Conservation (phyloP, 2,113 vertebrate genomes). For the Egretta garzetta region DNA sequence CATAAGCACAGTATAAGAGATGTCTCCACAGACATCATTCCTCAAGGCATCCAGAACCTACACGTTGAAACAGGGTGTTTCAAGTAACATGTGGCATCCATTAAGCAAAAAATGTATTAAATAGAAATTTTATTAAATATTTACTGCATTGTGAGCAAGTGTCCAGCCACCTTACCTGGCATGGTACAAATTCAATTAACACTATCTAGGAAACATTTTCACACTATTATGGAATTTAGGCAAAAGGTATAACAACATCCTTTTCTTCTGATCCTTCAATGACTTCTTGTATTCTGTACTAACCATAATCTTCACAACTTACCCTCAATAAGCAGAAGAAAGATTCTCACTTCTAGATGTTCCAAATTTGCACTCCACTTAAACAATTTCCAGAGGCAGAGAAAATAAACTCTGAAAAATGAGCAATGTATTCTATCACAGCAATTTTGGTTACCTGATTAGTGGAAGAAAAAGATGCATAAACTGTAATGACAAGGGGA, state of each 20-base stretch:
- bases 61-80: not conserved
- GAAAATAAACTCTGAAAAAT: not conserved
- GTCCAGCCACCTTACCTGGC: not conserved
- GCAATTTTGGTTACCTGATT: not conserved
- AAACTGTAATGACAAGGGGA: not conserved
- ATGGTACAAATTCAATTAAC: not conserved
- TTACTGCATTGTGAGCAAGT: not conserved
- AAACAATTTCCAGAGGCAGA: not conserved
- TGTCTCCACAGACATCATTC: not conserved
- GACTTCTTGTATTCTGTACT: not conserved
- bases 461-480: not conserved
- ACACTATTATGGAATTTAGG: not conserved
- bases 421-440: not conserved
- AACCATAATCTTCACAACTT: not conserved
- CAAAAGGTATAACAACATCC: not conserved
- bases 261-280: not conserved
- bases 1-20: not conserved
- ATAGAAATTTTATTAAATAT: not conserved
- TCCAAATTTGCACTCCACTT: not conserved
- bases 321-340: not conserved
- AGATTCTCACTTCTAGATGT: not conserved
- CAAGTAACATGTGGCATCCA: rapidly evolving
- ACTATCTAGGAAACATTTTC: not conserved
- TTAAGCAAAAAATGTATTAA: not conserved
- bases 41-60: not conserved